Evolutionary conservation across 2,888 invertebrate genomes (phyloP).

Genomic region (Alviniconcha strummeri): DNA sequence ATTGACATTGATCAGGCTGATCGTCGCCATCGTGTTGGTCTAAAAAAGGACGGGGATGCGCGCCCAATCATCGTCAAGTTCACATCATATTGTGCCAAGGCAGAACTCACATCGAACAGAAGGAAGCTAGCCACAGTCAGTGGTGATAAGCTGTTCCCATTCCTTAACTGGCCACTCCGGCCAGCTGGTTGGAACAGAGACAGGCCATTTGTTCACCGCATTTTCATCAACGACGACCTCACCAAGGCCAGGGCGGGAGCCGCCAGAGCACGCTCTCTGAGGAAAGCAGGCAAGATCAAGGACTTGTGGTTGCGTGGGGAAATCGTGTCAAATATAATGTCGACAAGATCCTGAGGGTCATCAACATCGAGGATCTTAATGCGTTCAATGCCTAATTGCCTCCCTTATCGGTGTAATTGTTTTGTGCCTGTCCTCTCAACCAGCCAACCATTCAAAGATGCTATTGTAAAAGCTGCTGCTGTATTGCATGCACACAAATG

Average conservation of each 20-base stretch:
- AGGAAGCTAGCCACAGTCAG: background rate
- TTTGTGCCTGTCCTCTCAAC: too few species aligned
- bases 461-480: too few species aligned
- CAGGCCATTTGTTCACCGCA: background rate
- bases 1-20: background rate
- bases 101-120: background rate
- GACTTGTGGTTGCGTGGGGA: too few species aligned
- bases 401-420: too few species aligned
- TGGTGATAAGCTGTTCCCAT: background rate
- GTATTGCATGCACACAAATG: too few species aligned
- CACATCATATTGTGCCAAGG: background rate
- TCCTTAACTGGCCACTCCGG: background rate
- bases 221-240: background rate
- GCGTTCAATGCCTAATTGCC: too few species aligned
- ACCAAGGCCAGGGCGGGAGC: background rate
- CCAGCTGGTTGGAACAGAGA: background rate
- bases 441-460: too few species aligned
- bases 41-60: background rate
- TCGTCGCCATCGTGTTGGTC: background rate
- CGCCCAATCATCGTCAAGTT: background rate
- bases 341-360: too few species aligned
- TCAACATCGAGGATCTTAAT: too few species aligned
- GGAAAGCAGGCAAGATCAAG: too few species aligned
- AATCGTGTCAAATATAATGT: too few species aligned
- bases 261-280: too few species aligned